Conservation (phyloP, 1,140 invertebrate species). For the Stegodyphus mimosarum region DNA sequence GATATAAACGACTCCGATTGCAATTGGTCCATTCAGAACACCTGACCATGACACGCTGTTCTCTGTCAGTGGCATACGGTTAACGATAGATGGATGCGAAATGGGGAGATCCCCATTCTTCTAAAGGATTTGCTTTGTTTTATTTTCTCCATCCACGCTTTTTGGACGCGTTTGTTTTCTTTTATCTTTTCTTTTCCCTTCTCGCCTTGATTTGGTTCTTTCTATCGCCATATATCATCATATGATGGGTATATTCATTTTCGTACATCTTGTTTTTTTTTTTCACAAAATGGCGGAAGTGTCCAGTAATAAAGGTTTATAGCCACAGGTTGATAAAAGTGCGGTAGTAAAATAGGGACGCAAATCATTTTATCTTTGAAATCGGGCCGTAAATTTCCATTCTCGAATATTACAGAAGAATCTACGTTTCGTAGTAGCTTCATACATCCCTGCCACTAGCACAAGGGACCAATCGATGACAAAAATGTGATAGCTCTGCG, state of each 20-base stretch:
- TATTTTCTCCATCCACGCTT: too few relatives aligned
- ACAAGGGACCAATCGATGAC: too few relatives aligned
- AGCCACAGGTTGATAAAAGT: slow-evolving; percentile 17
- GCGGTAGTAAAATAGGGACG: not conserved
- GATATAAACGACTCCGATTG: slow-evolving; percentile 10
- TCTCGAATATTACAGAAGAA: too few relatives aligned
- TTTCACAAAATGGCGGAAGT: not conserved
- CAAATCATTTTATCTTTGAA: slow-evolving; percentile 12
- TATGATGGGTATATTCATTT: too few relatives aligned
- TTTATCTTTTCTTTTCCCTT: too few relatives aligned
- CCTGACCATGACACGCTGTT: slow-evolving; percentile 32
- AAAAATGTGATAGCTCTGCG: too few relatives aligned
- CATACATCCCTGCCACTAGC: too few relatives aligned
- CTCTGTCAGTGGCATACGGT: slow-evolving; percentile 14
- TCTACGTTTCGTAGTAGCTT: too few relatives aligned
- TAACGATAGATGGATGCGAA: not conserved
- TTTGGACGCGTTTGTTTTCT: too few relatives aligned
- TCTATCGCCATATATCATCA: too few relatives aligned
- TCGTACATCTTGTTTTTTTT: not conserved
- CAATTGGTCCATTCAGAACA: slow-evolving; percentile 13
- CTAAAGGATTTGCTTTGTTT: too few relatives aligned
- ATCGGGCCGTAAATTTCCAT: slow-evolving; percentile 6
- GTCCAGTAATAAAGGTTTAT: slow-evolving; percentile 20
- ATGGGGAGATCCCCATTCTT: not conserved
- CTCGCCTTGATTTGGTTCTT: too few relatives aligned